These are phyloP conservation scores for Apis florea DNA, from an alignment of 1,140 invertebrate genomes.

Conservation along the genomic window DNA sequence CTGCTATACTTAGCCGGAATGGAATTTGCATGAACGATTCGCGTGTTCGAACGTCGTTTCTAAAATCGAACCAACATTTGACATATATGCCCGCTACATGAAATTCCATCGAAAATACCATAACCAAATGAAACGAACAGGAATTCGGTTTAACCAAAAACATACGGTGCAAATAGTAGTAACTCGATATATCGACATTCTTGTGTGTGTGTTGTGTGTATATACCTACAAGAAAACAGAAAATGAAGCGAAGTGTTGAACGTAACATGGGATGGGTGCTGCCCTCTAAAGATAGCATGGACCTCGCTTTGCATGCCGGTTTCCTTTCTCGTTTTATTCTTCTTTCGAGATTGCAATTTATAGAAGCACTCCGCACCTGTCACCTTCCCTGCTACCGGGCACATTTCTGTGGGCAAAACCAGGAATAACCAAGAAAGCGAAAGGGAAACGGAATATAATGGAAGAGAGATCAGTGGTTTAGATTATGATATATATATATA, in stretches of 20 bases:
- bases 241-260: constrained; percentile 24
- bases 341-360: constrained; percentile 65
- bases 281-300: constrained; percentile 61
- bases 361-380: constrained; percentile 75
- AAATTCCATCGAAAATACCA: not conserved
- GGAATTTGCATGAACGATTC: constrained; percentile 14
- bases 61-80: constrained; percentile 5
- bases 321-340: constrained; percentile 42
- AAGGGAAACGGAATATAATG: constrained; percentile 10
- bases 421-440: constrained; percentile 42
- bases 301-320: constrained; percentile 27
- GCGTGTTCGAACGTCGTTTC: not conserved
- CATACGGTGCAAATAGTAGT: not conserved
- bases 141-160: not conserved
- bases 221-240: not conserved
- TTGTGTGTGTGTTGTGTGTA: not conserved
- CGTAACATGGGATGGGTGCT: constrained; percentile 5
- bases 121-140: not conserved
- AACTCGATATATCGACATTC: not conserved
- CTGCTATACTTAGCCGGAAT: constrained; percentile 19
- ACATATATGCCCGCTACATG: not conserved
- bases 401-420: constrained; percentile 29
- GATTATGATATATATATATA: constrained; percentile 5
- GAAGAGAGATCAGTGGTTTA: not conserved
- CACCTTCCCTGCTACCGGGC: constrained; percentile 55